Base-by-base conservation (phyloP, 2,113 vertebrate genomes). In the Scatophagus argus region DNA sequence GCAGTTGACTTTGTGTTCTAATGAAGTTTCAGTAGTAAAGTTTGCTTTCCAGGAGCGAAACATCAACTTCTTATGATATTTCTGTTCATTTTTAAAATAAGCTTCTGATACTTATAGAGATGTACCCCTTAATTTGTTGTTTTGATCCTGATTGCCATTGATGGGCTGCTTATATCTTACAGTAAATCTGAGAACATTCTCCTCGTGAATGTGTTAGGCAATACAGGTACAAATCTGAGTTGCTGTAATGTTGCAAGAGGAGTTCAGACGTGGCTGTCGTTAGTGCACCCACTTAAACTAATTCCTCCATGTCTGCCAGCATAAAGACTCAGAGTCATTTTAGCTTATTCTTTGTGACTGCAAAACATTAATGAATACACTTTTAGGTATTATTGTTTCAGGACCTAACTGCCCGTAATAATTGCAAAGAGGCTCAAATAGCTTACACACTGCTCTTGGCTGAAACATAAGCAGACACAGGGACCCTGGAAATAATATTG, bases 391-490 rank as follows among this genome's bases (percentile, higher is more conserved):
- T 46, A 60, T 44, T 61, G 25, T 32, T 60, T 34, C 25, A 64
- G 36, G 34, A 74, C 39, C 19, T 25, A 55, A 67, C 43, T 79
- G 25, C 31, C 41, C 36, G 67, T 36, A 49, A n/a, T 78, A 29
- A 43, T 60, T 54, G 43, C 59, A 79, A 34, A 59, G 46, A 47
- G 47, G 60, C 27, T 75, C 34, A 65, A 31, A 64, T 73, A 69
- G 54, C 67, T 64, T 36, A 39, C 12, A 56, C 14, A 0, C 38
- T 44, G 16, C 51, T 64, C 54, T 49, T 29, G 29, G 43, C 66
- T 64, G 58, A 86, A 82, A 84, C 38, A 72, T 5, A 84, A 69
- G 82, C 56, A 75, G 46, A 74, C 46, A 38, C 52, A 70, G 55
- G 31, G 14, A 75, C 16, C 21, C 39, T 76, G 73, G 31, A 46